Base-by-base conservation (phyloP, 2,888 invertebrate genomes). In the Melanostoma scalare region DNA sequence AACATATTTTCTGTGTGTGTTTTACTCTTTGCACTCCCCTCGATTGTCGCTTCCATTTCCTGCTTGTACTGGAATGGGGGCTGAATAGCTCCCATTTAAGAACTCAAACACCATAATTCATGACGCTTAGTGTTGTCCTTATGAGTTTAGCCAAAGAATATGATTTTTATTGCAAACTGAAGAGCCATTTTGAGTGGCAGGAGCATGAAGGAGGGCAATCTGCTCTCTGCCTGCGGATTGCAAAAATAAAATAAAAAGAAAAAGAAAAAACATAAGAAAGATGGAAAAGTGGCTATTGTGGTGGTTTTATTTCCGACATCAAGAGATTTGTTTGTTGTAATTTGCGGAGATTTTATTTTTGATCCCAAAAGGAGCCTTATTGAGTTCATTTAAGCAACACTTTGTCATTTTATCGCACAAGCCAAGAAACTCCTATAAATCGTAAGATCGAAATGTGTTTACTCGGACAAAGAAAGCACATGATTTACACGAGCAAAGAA, bases 161-260 rank as follows among this genome's bases (percentile, higher is more conserved):
- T 82, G 82, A 82, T 77, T 82, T 82, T 82, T 82, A 82, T 82
- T 82, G 82, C 77, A 73, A 82, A 74, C 73, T 77, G 82, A 82
- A 73, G 81, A 63, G 77, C 56, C 35, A 36, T 6, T 52, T 55
- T 82, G 77, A 73, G 82, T 67, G 42, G 69, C 53, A 50, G 72
- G 50, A 71, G 50, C 9, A 52, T 56, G 44, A 42, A 73, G 44
- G 38, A 61, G 44, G 42, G 20, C 30, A 40, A 40, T 40, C 9
- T 61, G n/a, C n/a, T 10, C 36, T 3, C 5, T 56, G 72, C 42
- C 20, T 35, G 36, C 6, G 48, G 30, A 48, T 46, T 36, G 30
- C 30, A 9, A 6, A 10, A 30, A 30, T 30, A n/a, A 60, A 31
- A 44, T 8, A 3, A 20, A 1, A 40, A 56, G 1, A 6, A 35